A percentile compares a stretch with the other conserved stretches of the same genome.
phyloP scores from a whole-genome alignment of 2,797 vertebrate species.

The Hippopotamyrus pictus region DNA sequence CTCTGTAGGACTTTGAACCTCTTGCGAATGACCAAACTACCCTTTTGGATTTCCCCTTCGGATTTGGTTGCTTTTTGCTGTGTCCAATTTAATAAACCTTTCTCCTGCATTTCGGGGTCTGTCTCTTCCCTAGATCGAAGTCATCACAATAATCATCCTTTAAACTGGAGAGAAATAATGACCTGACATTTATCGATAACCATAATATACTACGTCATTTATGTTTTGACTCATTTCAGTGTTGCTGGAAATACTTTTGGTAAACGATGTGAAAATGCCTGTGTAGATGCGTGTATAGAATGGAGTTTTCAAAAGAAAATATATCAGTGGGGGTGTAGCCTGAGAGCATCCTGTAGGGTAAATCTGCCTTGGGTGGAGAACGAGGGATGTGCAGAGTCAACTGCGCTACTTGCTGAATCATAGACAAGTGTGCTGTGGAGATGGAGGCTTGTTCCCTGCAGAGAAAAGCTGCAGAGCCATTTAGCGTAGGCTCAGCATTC shows the following conservation, averaged over 20 bases:
- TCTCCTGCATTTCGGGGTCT: too few relatives aligned
- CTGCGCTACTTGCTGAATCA: neutral
- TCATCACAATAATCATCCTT: neutral
- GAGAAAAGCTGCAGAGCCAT: neutral
- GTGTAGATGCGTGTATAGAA: neutral
- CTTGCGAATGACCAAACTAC: too few relatives aligned
- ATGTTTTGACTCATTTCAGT: neutral
- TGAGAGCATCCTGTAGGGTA: neutral
- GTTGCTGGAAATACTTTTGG: neutral
- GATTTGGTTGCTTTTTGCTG: too few relatives aligned
- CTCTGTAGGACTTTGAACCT: too few relatives aligned
- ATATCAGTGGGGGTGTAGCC: neutral
- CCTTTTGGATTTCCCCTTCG: too few relatives aligned
- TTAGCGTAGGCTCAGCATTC: slow-evolving; percentile 1
- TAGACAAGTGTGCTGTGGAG: neutral
- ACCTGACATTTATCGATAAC: neutral
- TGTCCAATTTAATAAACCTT: too few relatives aligned
- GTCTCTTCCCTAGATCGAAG: too few relatives aligned
- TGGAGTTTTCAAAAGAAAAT: neutral
- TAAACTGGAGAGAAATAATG: neutral
- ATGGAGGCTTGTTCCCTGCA: neutral
- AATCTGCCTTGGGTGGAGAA: neutral
- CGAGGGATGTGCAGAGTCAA: neutral
- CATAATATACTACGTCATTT: neutral
- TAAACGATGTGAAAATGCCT: neutral